Base-by-base conservation (phyloP, 2,888 invertebrate genomes). In the Drosophila merina region DNA sequence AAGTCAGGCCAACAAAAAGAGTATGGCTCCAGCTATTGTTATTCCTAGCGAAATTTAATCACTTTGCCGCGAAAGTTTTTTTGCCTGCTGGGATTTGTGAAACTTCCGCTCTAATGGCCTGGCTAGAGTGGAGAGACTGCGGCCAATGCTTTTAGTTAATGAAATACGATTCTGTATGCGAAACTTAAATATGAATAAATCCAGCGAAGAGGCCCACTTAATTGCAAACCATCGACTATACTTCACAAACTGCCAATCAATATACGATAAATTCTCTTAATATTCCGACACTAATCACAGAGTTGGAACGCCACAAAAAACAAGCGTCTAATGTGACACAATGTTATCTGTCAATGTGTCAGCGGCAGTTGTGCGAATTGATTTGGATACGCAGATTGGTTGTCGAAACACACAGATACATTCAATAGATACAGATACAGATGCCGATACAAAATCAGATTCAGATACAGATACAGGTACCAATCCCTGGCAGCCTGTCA, bases 331-430 rank as follows among this genome's bases (percentile, higher is more conserved):
- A 63, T 59, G 59, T 55, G 62, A 49, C 69, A 66, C 76, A 71
- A 72, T 70, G 77, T 77, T 75, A 82, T 81, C 82, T 85, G 82
- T 82, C 82, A 79, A 85, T 69, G 72, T 82, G 81, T 84, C 81
- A 73, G 72, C 58, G 59, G 68, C 79, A 75, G 74, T 69, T 84
- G 81, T 77, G 84, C 72, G 71, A 62, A 44, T 62, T 52, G 68
- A 71, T 74, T 67, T 51, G 40, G 63, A 72, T 71, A 57, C 67
- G 52, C 57, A 72, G 78, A 78, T 77, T 72, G 60, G 59, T 54
- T 57, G 69, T 66, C 66, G 68, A 73, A 58, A 60, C 67, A 60
- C 68, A 38, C 56, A 44, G 36, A 30, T 31, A 40, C 30, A 28
- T 36, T 10, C 44, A 47, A 6, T 30, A 58, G 42, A 55, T 40